Evolutionary conservation across 2,797 vertebrate species (phyloP), one percentile per base, ranked within the genome.

Genomic region (Acrocephalus scirpaceus): DNA sequence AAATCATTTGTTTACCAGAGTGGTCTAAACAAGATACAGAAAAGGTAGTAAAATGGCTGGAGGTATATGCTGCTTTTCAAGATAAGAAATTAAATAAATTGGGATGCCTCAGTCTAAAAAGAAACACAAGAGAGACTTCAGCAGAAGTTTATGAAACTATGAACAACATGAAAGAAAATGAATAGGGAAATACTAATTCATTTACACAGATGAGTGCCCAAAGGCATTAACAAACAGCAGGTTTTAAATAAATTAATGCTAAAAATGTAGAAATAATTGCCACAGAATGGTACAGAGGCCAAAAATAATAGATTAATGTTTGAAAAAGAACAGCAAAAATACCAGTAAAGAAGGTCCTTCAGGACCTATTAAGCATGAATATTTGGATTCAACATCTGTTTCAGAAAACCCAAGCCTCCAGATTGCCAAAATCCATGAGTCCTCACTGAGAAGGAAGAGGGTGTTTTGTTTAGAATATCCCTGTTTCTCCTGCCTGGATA

Each of bases 221-320:
- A 81, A 92, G 81, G 75, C 81, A 70, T 78, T 62, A 78, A 65
- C 30, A 86, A 29, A 44, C 57, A 87, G 19, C 27, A 87, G 82
- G 51, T 79, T 89, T 95, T 65, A 95, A 93, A 75, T 79, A 91
- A 92, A 84, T 80, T 32, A 69, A 85, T 8, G 16, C 29, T 62
- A 76, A 95, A 95, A 89, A 84, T 70, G 17, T 75, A 85, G 67
- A 76, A 91, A 85, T 78, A 85, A 72, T 89, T 87, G 71, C n/a
- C 44, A 82, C 60, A 73, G 47, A 85, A 61, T 66, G 14, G 36
- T 87, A 50, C 44, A 51, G 25, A 92, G 16, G 54, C 73, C 25
- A 93, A 91, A 91, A 78, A 75, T n/a, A 78, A 78, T 17, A 57
- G 30, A 75, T 76, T n/a, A 36, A 62, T 88, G 70, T 79, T 79